phyloP scores from a whole-genome alignment of 2,797 vertebrate genomes.

The Bradypodion ventrale region DNA sequence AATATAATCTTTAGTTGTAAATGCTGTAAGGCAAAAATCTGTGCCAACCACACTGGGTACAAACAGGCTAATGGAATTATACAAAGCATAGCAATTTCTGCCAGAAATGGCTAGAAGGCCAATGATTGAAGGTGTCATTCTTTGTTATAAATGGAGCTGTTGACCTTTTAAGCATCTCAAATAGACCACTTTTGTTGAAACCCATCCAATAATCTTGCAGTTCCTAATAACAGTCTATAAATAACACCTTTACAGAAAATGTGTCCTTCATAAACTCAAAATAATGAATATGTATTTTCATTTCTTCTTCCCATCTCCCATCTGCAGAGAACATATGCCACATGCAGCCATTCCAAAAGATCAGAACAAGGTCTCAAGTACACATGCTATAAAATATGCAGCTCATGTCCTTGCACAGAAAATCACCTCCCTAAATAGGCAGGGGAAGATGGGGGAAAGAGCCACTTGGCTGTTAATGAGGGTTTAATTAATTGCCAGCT shows the following conservation, averaged over 20 bases:
- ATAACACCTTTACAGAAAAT: constrained; percentile 27
- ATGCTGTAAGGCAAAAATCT: not conserved
- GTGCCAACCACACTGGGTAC: not conserved
- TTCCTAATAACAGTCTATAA: constrained; percentile 22
- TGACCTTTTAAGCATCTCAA: not conserved
- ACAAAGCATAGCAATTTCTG: not conserved
- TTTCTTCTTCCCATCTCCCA: constrained; percentile 60
- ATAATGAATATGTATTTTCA: constrained; percentile 63
- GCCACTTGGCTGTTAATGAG: constrained; percentile 65
- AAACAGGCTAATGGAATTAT: not conserved
- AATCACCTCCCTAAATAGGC: constrained; percentile 54
- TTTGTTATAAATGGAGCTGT: not conserved
- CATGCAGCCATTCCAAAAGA: constrained; percentile 56
- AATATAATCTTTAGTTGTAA: not conserved
- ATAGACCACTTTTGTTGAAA: not conserved
- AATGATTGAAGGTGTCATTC: not conserved
- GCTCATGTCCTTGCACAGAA: constrained; percentile 60
- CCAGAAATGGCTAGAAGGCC: not conserved
- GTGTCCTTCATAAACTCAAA: constrained; percentile 46
- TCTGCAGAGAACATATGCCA: constrained; percentile 70
- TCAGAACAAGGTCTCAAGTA: constrained; percentile 61
- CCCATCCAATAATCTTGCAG: not conserved
- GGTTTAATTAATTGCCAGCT: constrained; percentile 70
- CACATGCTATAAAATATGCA: constrained; percentile 70
- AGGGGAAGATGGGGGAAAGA: constrained; percentile 12